Conservation (phyloP, 2,113 vertebrate species). For the Anseranas semipalmata region DNA sequence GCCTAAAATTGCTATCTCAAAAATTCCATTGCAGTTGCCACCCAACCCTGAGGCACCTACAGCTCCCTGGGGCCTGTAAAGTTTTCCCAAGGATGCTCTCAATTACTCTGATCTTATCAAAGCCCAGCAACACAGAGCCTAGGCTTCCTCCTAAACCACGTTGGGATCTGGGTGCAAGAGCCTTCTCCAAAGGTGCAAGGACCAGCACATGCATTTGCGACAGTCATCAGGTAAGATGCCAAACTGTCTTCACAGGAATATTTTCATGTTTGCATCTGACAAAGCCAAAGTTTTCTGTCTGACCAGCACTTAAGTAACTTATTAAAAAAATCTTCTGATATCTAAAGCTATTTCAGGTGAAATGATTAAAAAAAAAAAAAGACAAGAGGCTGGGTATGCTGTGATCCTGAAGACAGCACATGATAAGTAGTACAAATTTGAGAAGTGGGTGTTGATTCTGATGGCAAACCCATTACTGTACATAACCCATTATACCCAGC, state of each 20-base stretch:
- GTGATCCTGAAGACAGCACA: background rate
- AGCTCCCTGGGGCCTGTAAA: background rate
- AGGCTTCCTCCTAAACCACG: background rate
- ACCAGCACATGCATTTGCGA: background rate
- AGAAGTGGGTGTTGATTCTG: background rate
- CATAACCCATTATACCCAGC: too few relatives aligned
- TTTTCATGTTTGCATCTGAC: background rate
- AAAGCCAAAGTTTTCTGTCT: background rate
- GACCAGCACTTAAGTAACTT: background rate
- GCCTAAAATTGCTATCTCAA: constrained; percentile 38
- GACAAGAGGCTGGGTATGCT: background rate
- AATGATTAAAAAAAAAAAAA: background rate
- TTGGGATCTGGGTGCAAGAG: background rate
- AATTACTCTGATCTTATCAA: background rate
- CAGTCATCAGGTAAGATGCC: accelerated
- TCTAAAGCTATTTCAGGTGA: background rate
- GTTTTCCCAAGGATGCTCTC: background rate
- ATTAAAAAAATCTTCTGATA: background rate
- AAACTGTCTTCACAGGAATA: background rate
- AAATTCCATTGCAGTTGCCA: constrained; percentile 1
- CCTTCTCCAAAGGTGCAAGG: background rate
- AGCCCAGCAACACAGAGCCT: background rate
- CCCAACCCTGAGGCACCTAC: constrained; percentile 38
- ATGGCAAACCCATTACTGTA: background rate
- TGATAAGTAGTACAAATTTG: background rate